These are phyloP conservation scores for Sipha maydis DNA, from an alignment of 2,888 invertebrate species.

Conservation along the genomic window DNA sequence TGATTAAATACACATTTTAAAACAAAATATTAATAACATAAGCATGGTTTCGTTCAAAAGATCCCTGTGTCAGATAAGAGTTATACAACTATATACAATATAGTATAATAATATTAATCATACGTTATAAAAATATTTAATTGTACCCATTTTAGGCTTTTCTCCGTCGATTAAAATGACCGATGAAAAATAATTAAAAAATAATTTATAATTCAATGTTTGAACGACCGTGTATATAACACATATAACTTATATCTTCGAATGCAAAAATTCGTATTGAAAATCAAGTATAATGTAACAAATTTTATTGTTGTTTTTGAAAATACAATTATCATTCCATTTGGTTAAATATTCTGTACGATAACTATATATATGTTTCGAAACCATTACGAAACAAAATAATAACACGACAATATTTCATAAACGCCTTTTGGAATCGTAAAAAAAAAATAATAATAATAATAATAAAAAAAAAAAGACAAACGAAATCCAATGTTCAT, in stretches of 20 bases:
- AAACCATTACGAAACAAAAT: constrained; percentile 37
- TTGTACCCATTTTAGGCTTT: neutral
- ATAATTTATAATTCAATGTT: neutral
- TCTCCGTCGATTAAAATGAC: neutral
- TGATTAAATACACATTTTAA: no score
- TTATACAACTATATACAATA: no score
- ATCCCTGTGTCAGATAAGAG: no score
- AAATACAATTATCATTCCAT: neutral
- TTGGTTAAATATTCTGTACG: neutral
- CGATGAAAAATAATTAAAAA: neutral
- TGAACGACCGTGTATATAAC: neutral
- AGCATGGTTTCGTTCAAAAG: no score
- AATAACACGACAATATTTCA: constrained; percentile 46
- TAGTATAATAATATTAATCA: no score
- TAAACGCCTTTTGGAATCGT: constrained; percentile 45
- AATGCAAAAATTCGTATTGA: neutral
- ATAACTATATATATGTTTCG: neutral
- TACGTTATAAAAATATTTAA: neutral
- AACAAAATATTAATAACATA: no score
- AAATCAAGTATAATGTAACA: neutral
- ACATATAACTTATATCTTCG: neutral
- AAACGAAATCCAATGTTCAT: constrained; percentile 52
- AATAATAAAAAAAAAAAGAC: constrained; percentile 15
- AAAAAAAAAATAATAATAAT: constrained; percentile 19
- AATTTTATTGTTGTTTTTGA: neutral